Percentiles rank a stretch among this genome's conserved stretches.
Evolutionary conservation across 2,797 vertebrate genomes (phyloP).

Genomic region (Semaprochilodus insignis): DNA sequence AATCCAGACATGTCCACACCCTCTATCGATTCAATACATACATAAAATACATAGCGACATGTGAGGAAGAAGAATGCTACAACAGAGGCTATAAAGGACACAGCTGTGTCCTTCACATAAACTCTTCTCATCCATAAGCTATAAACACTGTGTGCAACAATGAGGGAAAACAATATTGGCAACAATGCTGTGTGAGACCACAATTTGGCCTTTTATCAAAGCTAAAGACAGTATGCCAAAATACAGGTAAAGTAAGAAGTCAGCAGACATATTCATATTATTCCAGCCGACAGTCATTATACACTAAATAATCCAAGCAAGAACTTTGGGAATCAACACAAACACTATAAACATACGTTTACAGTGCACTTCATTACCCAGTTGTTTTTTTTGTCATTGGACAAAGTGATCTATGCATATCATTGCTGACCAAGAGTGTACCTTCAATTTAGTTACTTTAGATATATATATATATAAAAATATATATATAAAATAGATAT

Average conservation of each 20-base stretch:
- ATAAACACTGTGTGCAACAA: not conserved
- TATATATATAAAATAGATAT: too few species aligned
- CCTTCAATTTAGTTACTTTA: too few species aligned
- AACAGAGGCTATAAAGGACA: not conserved
- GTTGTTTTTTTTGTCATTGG: too few species aligned
- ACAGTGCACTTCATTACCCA: too few species aligned
- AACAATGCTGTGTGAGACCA: constrained; percentile 25
- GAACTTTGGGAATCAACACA: too few species aligned
- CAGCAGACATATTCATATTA: constrained; percentile 8
- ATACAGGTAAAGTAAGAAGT: constrained; percentile 38
- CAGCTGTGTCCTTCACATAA: constrained; percentile 1
- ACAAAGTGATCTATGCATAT: too few species aligned
- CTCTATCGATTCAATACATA: not conserved
- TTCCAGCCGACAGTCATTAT: not conserved
- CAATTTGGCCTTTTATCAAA: constrained; percentile 27
- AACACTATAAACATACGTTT: too few species aligned
- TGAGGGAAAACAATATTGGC: constrained; percentile 18
- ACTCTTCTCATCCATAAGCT: not conserved
- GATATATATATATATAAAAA: too few species aligned
- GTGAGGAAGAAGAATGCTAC: too few species aligned
- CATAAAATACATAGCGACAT: too few species aligned
- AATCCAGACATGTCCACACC: not conserved
- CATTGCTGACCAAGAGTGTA: too few species aligned
- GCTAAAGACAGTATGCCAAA: constrained; percentile 32
- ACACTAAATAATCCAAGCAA: too few species aligned